phyloP scores from a whole-genome alignment of 2,113 vertebrate genomes.

The Orientallactaga bullata region DNA sequence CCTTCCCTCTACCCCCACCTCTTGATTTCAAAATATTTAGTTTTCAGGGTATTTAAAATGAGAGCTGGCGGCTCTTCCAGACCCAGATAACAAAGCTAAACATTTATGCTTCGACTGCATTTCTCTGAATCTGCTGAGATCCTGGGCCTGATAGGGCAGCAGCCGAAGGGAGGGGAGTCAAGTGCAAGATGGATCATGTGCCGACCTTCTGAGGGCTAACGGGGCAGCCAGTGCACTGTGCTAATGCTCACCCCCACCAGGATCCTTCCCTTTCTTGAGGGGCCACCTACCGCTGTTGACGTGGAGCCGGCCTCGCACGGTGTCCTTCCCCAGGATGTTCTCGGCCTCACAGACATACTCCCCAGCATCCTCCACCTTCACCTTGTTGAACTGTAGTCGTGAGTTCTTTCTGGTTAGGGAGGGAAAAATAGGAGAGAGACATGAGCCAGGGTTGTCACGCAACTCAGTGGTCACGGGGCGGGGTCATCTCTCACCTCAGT shows the following conservation, averaged over 20 bases:
- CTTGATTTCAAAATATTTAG: constrained; percentile 82
- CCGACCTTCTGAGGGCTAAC: constrained; percentile 6
- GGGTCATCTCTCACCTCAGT: background rate
- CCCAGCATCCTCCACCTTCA: constrained; percentile 95
- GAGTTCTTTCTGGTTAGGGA: constrained; percentile 94
- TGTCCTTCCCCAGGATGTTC: constrained; percentile 94
- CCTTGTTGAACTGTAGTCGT: constrained; percentile 95
- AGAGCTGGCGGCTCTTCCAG: constrained; percentile 84
- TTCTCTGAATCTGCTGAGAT: constrained; percentile 84
- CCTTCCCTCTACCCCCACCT: constrained; percentile 77
- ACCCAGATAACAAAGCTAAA: constrained; percentile 88
- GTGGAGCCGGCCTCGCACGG: constrained; percentile 93
- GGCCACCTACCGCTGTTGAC: constrained; percentile 97
- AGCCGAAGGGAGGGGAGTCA: constrained; percentile 70
- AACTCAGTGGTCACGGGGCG: background rate
- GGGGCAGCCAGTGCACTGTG: background rate
- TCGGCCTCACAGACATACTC: constrained; percentile 98
- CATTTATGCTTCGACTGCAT: constrained; percentile 86
- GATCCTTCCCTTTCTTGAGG: constrained; percentile 66
- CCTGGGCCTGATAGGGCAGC: constrained; percentile 77
- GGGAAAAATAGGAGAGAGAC: background rate
- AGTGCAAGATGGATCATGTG: constrained; percentile 77
- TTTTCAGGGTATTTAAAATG: constrained; percentile 85
- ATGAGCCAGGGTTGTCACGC: constrained; percentile 5
- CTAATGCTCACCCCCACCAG: background rate